Evolutionary conservation across 2,888 invertebrate genomes (phyloP).

Genomic region (Aphidius colemani): DNA sequence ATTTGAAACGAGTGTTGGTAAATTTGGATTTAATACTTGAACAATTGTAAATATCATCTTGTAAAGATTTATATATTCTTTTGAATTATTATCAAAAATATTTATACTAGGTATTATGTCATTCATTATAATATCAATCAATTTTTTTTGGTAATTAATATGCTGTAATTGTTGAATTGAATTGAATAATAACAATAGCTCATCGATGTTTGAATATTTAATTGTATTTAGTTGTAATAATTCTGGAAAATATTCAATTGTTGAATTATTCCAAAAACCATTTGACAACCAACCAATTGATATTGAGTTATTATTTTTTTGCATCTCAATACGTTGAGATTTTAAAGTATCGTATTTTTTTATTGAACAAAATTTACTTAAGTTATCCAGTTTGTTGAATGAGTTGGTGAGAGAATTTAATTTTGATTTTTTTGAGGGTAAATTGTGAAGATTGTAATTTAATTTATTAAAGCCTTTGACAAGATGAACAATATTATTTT

Average conservation of each 20-base stretch:
- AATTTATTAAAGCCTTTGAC: conserved; percentile 28
- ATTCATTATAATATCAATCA: conserved; percentile 41
- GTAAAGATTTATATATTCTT: conserved; percentile 43
- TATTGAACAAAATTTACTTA: conserved; percentile 28
- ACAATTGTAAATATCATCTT: conserved; percentile 49
- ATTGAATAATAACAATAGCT: conserved; percentile 43
- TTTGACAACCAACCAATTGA: conserved; percentile 39
- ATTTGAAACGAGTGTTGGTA: conserved; percentile 46
- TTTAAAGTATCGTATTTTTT: conserved; percentile 30
- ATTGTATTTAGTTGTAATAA: conserved; percentile 39
- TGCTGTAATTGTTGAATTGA: conserved; percentile 47
- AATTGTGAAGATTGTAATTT: conserved; percentile 31
- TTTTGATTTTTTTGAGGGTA: conserved; percentile 25
- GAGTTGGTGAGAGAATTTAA: conserved; percentile 30
- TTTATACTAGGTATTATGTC: conserved; percentile 41
- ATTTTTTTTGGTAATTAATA: conserved; percentile 40
- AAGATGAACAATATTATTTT: conserved; percentile 27
- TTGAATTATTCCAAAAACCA: conserved; percentile 49
- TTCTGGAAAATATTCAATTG: conserved; percentile 38
- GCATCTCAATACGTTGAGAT: conserved; percentile 23
- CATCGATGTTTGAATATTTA: conserved; percentile 42
- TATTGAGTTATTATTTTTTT: not conserved
- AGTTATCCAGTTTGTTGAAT: conserved; percentile 36
- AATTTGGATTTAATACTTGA: conserved; percentile 48
- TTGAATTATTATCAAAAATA: conserved; percentile 33